phyloP scores from a whole-genome alignment of 2,113 vertebrate species.

The Cranoglanis bouderius region DNA sequence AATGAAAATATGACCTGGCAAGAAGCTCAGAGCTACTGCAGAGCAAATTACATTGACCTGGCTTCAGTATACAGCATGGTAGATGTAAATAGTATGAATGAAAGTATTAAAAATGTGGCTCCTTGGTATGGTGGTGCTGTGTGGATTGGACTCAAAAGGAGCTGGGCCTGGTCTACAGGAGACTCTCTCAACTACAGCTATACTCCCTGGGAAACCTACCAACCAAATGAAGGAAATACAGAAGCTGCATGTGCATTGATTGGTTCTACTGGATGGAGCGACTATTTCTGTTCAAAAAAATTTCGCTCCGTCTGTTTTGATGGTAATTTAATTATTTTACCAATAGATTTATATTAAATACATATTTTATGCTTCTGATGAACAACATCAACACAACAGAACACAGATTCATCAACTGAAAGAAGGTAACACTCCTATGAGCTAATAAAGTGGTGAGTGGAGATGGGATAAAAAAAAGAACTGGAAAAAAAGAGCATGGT shows the following conservation, averaged over 20 bases:
- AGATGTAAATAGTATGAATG: background rate
- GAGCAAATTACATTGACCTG: constrained; percentile 21
- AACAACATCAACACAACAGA: background rate
- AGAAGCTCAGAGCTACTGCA: constrained; percentile 42
- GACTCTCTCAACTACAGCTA: background rate
- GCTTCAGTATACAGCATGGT: background rate
- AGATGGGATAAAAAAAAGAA: background rate
- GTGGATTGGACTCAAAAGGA: constrained; percentile 47
- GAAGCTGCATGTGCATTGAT: background rate
- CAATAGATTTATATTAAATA: background rate
- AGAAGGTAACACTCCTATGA: too few relatives aligned
- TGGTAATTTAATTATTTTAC: constrained; percentile 9
- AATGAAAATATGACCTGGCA: background rate
- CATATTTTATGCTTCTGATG: background rate
- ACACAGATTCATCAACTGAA: background rate
- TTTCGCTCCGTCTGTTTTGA: constrained; percentile 16
- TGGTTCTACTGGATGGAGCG: background rate
- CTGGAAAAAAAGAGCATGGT: too few relatives aligned
- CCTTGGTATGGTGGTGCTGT: background rate
- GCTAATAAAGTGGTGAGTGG: too few relatives aligned
- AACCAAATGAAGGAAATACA: background rate
- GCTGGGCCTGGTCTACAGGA: constrained; percentile 35
- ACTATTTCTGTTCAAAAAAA: accelerated
- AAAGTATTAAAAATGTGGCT: background rate
- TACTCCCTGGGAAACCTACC: background rate